Evolutionary conservation across 2,113 vertebrate genomes (phyloP).

Genomic region (Sigmodon hispidus): DNA sequence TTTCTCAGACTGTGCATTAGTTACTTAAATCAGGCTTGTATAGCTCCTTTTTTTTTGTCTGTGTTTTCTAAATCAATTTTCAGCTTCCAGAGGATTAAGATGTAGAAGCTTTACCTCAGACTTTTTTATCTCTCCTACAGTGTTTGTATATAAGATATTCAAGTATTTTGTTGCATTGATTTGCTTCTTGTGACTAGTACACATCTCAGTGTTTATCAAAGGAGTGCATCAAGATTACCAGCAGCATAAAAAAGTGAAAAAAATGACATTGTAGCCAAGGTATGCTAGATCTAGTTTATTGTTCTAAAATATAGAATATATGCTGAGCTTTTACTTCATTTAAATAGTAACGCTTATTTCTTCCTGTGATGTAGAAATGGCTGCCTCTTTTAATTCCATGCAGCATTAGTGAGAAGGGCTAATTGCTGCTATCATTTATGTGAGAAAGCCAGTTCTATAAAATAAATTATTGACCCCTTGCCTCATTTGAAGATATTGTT

Average conservation of each 20-base stretch:
- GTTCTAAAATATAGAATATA: not conserved
- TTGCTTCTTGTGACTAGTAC: not conserved
- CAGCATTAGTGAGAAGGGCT: not conserved
- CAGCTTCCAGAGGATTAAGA: not conserved
- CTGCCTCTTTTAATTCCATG: not conserved
- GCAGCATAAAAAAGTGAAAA: not conserved
- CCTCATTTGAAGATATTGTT: not conserved
- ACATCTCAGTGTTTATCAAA: not conserved
- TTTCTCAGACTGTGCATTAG: not conserved
- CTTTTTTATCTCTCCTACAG: not conserved
- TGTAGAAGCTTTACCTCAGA: not conserved
- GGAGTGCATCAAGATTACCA: not conserved
- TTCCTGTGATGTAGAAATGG: not conserved
- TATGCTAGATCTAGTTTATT: not conserved
- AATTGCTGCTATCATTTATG: not conserved
- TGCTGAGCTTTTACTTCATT: not conserved
- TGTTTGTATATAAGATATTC: not conserved
- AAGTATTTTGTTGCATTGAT: not conserved
- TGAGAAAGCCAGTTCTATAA: not conserved
- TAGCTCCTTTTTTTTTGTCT: not conserved
- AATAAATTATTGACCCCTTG: not conserved
- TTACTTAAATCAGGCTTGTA: not conserved
- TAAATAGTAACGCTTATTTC: not conserved
- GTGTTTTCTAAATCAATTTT: constrained; percentile 10
- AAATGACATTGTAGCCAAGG: not conserved